These are phyloP conservation scores for Drosophila malerkotliana DNA, from an alignment of 1,140 invertebrate genomes.

Conservation along the genomic window DNA sequence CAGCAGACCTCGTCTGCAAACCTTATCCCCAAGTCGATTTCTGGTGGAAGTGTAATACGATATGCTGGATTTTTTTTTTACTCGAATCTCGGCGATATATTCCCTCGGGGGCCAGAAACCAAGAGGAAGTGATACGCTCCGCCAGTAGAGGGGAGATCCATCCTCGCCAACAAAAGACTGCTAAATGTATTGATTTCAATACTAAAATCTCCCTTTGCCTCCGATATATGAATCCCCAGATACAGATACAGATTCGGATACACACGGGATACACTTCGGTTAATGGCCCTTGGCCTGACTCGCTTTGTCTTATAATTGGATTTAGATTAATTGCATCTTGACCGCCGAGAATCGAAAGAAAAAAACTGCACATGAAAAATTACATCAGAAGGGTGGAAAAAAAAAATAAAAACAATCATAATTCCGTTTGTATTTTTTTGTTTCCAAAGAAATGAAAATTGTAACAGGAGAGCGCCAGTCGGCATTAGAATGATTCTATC, in stretches of 20 bases:
- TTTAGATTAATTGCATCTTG: conserved; percentile 83
- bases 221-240: conserved; percentile 10
- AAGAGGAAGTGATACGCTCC: too few species aligned
- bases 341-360: conserved; percentile 36
- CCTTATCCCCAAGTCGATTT: conserved; percentile 5
- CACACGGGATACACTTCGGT: conserved; percentile 22
- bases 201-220: conserved; percentile 38
- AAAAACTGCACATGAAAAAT: conserved; percentile 68
- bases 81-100: conserved; percentile 5
- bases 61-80: conserved; percentile 16
- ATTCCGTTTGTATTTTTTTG: conserved; percentile 2
- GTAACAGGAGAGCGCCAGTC: conserved; percentile 39
- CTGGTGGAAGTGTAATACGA: conserved; percentile 56
- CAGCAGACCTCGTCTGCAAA: conserved; percentile 29
- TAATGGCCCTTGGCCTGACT: conserved; percentile 55
- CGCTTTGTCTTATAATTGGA: conserved; percentile 82
- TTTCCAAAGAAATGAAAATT: conserved; percentile 66
- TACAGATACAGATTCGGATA: conserved; percentile 12
- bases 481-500: conserved; percentile 31
- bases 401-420: conserved; percentile 35
- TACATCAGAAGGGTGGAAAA: conserved; percentile 40
- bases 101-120: conserved; percentile 43
- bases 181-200: conserved; percentile 75
- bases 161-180: conserved; percentile 56
- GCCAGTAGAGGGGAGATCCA: conserved; percentile 30